A percentile compares a stretch with the other conserved stretches of the same genome.
phyloP scores from a whole-genome alignment of 2,797 vertebrate genomes.

The Buceros bicornis region DNA sequence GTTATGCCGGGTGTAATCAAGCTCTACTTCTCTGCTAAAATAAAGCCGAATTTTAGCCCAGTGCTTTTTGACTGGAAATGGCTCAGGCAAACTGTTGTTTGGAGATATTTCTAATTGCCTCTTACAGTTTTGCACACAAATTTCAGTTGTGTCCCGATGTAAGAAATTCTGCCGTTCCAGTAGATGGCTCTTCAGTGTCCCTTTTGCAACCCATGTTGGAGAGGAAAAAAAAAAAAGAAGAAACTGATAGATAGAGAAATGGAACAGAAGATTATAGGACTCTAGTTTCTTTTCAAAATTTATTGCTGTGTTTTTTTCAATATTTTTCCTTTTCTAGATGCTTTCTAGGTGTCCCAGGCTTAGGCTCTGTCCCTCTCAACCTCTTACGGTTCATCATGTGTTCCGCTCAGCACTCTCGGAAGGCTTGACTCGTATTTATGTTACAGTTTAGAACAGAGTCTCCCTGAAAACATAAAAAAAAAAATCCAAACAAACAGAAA shows the following conservation, averaged over 20 bases:
- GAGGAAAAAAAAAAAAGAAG: neutral
- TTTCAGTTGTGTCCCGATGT: neutral
- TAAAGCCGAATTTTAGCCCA: neutral
- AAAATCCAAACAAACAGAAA: neutral
- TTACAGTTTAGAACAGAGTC: neutral
- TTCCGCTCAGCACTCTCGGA: neutral
- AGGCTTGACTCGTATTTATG: neutral
- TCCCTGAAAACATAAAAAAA: neutral
- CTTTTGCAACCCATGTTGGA: neutral
- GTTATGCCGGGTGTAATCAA: neutral
- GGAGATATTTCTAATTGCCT: neutral
- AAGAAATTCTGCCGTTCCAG: neutral
- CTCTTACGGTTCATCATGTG: neutral
- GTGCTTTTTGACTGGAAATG: neutral
- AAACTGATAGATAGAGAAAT: neutral
- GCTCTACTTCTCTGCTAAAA: neutral
- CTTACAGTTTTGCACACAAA: neutral
- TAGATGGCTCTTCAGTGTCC: neutral
- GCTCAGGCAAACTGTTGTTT: neutral
- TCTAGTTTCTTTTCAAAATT: neutral
- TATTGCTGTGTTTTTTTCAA: neutral
- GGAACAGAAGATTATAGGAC: neutral
- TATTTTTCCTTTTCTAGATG: constrained; percentile 12
- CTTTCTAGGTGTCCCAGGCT: neutral
- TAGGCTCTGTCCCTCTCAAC: neutral